Evolutionary conservation across 2,888 invertebrate species (phyloP).

Genomic region (Clepsis dumicolana): DNA sequence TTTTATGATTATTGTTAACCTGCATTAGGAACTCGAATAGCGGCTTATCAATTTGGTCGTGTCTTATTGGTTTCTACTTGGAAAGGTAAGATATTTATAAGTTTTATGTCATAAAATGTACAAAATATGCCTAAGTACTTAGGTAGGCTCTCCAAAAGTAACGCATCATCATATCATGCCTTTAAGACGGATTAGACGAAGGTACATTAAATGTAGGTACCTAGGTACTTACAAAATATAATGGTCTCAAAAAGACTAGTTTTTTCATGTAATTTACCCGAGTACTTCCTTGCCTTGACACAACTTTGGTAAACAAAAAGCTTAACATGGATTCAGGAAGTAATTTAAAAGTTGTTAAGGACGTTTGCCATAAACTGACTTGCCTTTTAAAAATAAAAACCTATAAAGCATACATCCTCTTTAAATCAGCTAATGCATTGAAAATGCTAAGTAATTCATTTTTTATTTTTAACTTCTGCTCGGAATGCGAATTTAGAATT

Average conservation of each 20-base stretch:
- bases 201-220: not conserved
- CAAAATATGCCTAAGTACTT: not conserved
- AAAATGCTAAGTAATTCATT: slow-evolving; percentile 1
- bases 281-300: slow-evolving; percentile 13
- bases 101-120: slow-evolving; percentile 3
- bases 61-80: slow-evolving; percentile 60
- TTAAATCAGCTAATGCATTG: not conserved
- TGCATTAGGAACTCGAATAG: slow-evolving; percentile 38
- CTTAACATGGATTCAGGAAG: slow-evolving; percentile 7
- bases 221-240: not conserved
- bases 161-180: no score
- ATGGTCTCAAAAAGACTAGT: not conserved
- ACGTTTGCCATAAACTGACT: not conserved
- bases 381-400: slow-evolving; percentile 10
- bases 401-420: slow-evolving; percentile 5
- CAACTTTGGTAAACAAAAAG: slow-evolving; percentile 12
- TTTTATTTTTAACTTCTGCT: not conserved
- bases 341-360: slow-evolving; percentile 17
- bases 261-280: not conserved
- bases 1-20: slow-evolving; percentile 52
- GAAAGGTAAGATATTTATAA: slow-evolving; percentile 59
- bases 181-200: not conserved
- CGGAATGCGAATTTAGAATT: not conserved
- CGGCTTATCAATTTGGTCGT: slow-evolving; percentile 24
- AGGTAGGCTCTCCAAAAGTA: not conserved